Conservation (phyloP, 1,140 invertebrate species). For the Pseudomyrmex dendroicus region DNA sequence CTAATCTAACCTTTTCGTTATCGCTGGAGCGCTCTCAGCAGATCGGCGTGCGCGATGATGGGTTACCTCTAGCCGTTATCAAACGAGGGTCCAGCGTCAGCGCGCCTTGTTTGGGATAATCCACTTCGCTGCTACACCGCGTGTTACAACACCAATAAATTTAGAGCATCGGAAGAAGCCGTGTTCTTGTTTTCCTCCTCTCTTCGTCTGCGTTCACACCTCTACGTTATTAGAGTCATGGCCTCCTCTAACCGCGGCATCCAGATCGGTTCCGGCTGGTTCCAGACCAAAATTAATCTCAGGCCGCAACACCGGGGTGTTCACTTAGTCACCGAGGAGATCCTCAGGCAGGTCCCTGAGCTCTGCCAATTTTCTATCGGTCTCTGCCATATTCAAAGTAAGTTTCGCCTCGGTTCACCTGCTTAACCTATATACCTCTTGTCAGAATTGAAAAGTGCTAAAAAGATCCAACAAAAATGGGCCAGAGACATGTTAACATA, state of each 20-base stretch:
- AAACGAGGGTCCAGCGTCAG: conserved; percentile 10
- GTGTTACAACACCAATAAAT: background rate
- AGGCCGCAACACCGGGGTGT: conserved; percentile 97
- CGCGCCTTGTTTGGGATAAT: conserved; percentile 2
- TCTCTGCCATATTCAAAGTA: conserved; percentile 98
- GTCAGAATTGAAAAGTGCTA: too few relatives aligned
- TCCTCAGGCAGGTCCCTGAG: conserved; percentile 96
- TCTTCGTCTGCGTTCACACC: conserved; percentile 70
- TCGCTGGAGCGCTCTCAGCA: conserved; percentile 11
- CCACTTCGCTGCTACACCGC: too few relatives aligned
- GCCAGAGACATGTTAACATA: too few relatives aligned
- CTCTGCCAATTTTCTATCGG: conserved; percentile 96
- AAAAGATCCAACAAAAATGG: too few relatives aligned
- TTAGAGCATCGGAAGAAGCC: conserved; percentile 7
- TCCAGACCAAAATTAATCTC: conserved; percentile 97
- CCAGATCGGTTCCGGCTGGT: conserved; percentile 97
- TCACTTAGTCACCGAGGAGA: conserved; percentile 97
- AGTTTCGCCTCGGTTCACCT: conserved; percentile 82
- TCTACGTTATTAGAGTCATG: conserved; percentile 84
- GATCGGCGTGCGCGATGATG: conserved; percentile 33
- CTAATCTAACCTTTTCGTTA: conserved; percentile 4
- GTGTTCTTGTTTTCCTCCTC: background rate
- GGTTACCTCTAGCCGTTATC: conserved; percentile 1
- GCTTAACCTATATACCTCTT: background rate
- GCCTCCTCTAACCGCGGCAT: conserved; percentile 94